A percentile compares a stretch with the other conserved stretches of the same genome.
Conservation (phyloP, 2,113 vertebrate genomes). For the Hymenochirus boettgeri region DNA sequence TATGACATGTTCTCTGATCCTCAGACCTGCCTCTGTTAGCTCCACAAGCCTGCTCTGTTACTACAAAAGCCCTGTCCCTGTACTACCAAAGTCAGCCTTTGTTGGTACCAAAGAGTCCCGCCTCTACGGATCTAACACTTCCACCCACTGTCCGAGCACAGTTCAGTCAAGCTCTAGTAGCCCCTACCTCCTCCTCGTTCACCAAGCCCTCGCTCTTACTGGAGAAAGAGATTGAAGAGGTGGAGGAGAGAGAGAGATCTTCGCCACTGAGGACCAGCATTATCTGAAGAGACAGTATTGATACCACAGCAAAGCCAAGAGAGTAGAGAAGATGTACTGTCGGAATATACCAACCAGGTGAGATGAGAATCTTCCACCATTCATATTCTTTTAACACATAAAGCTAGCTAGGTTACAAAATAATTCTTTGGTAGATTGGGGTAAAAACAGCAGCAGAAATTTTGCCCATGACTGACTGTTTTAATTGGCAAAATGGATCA, state of each 20-base stretch:
- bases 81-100: conserved; percentile 18
- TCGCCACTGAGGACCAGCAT: conserved; percentile 61
- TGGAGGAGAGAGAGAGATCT: conserved; percentile 70
- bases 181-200: conserved; percentile 62
- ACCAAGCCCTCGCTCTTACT: conserved; percentile 59
- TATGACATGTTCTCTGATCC: conserved; percentile 45
- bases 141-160: not conserved
- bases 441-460: too few relatives aligned
- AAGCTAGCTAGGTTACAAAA: too few relatives aligned
- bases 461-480: too few relatives aligned
- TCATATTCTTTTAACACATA: too few relatives aligned
- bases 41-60: conserved; percentile 21
- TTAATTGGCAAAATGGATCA: too few relatives aligned
- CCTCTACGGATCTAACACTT: too few relatives aligned
- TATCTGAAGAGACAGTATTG: conserved; percentile 52
- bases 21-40: not conserved
- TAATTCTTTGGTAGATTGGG: too few relatives aligned
- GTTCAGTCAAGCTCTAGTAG: conserved; percentile 43
- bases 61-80: too few relatives aligned
- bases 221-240: conserved; percentile 69
- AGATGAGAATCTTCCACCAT: conserved; percentile 16
- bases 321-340: conserved; percentile 3
- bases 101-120: too few relatives aligned
- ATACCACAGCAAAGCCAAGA: not conserved
- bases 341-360: conserved; percentile 48